Conservation (phyloP, 2,113 vertebrate species). For the Chaetorhynchus papuensis region DNA sequence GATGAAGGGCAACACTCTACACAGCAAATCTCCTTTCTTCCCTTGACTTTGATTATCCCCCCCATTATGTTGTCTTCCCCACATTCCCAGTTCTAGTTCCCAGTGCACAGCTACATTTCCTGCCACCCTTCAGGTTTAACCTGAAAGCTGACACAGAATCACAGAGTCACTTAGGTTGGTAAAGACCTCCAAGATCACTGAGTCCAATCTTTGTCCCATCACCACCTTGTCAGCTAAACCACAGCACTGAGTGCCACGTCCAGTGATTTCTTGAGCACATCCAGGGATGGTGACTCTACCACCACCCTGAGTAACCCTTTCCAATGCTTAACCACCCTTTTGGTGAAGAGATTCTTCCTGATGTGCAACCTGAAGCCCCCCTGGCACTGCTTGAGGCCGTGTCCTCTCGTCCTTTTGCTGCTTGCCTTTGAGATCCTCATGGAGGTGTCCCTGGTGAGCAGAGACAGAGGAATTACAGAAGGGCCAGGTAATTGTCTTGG, state of each 20-base stretch:
- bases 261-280: background rate
- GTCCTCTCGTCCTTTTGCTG: background rate
- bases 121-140: background rate
- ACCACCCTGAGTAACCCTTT: background rate
- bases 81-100: background rate
- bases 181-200: background rate
- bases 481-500: background rate
- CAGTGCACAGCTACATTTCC: background rate
- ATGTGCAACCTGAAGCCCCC: background rate
- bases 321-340: background rate
- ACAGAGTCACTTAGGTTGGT: background rate
- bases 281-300: background rate
- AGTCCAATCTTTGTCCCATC: background rate
- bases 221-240: background rate
- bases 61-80: background rate
- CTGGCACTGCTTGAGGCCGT: background rate
- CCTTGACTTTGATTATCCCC: background rate
- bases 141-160: background rate
- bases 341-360: background rate
- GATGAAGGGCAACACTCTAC: background rate
- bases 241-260: background rate
- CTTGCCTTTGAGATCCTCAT: background rate
- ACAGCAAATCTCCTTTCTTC: background rate
- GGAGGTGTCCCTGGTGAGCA: background rate
- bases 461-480: background rate